Base-by-base conservation (phyloP, 1,140 invertebrate species). In the Penaeus japonicus region DNA sequence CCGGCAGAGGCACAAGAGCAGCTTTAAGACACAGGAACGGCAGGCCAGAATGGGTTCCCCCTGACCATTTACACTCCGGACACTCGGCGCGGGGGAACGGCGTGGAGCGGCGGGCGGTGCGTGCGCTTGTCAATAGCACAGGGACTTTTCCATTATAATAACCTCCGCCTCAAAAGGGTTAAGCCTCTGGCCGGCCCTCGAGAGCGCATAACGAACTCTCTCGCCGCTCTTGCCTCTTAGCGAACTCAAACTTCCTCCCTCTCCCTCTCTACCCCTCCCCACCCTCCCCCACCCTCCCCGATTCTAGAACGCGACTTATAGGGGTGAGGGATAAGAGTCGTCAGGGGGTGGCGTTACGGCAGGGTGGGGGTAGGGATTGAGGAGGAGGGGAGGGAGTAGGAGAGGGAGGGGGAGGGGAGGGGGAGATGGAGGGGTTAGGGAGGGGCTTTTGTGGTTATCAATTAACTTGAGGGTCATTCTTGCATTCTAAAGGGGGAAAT, bases 141-240 rank as follows among this genome's bases (percentile, higher is more conserved):
- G 80, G 70, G 87, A 88, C 87, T 88, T 88, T 88, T 84, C 87
- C 81, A 77, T 84, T 88, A 83, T 88, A 88, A 88, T 88, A 88
- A 78, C 80, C 80, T 59, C 27, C 18, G 80, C 22, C 87, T 88
- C 87, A 88, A 88, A 88, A 87, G 86, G 87, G 87, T 83, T 83
- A 88, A 83, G 80, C 80, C 81, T 24, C 80, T 77, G 80, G 65
- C 39, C 54, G 30, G 65, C 30, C 53, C 80, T 88, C 70, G 70
- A 88, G 87, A 77, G 87, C 80, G 73, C 80, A 77, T 88, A 88
- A 88, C 87, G 87, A 88, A 88, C 80, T 77, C 84, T 78, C 70
- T 22, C 27, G 53, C 53, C 73, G 39, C 55, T 24, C 30, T 39
- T 47, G 47, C 47, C 47, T 47, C 47, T 47, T 47, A 47, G 47